Percentiles rank a stretch among this genome's conserved stretches.
Evolutionary conservation across 2,888 invertebrate species (phyloP).

Genomic region (Zygothrica quintamaculata): DNA sequence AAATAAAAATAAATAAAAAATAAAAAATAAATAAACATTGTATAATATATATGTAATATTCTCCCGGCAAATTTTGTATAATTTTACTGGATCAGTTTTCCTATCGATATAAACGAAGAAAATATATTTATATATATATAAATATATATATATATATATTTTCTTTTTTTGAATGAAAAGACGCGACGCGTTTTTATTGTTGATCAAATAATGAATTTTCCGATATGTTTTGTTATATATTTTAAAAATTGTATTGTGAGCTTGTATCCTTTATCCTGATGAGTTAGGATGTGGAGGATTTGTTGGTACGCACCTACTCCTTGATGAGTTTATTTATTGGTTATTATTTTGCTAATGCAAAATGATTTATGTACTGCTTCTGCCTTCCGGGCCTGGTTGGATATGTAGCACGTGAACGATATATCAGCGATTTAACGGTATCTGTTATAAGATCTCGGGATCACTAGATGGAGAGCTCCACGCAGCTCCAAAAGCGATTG

Average conservation of each 20-base stretch:
- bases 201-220: slow-evolving; percentile 15
- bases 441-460: slow-evolving; percentile 28
- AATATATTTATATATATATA: too few species aligned
- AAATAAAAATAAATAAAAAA: slow-evolving; percentile 16
- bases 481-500: slow-evolving; percentile 77
- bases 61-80: slow-evolving; percentile 16
- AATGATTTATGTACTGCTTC: slow-evolving; percentile 90
- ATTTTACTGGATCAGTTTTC: background rate
- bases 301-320: slow-evolving; percentile 56
- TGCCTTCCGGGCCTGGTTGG: slow-evolving; percentile 55
- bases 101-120: too few species aligned
- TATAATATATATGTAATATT: slow-evolving; percentile 30
- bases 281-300: slow-evolving; percentile 3
- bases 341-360: slow-evolving; percentile 87
- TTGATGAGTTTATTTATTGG: slow-evolving; percentile 24
- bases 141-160: too few species aligned
- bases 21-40: too few species aligned
- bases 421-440: slow-evolving; percentile 40
- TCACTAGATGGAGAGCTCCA: slow-evolving; percentile 76
- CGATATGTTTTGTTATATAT: background rate
- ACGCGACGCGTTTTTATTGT: slow-evolving; percentile 9
- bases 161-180: slow-evolving; percentile 52
- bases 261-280: slow-evolving; percentile 36
- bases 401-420: slow-evolving; percentile 50
- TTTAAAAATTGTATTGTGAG: slow-evolving; percentile 6